These are phyloP conservation scores for Drosophila ogumai DNA, from an alignment of 1,140 invertebrate species.

Conservation along the genomic window DNA sequence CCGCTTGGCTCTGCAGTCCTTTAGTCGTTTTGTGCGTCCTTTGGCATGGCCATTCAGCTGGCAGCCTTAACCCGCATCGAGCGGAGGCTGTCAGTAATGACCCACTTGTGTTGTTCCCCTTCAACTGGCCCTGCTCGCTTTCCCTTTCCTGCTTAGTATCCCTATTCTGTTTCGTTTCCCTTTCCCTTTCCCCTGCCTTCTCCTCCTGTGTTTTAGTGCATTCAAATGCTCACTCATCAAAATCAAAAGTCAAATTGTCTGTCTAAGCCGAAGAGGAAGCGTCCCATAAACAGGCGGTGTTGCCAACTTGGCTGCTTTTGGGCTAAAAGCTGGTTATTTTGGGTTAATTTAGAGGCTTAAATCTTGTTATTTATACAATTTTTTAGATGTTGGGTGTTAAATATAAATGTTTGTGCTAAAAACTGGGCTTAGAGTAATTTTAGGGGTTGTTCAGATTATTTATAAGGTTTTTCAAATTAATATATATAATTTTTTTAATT, in stretches of 20 bases:
- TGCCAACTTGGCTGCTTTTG: conserved; percentile 18
- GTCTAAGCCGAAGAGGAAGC: conserved; percentile 12
- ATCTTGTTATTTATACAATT: not conserved
- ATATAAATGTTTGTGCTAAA: not conserved
- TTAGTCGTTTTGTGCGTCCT: conserved; percentile 20
- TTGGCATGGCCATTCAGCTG: conserved; percentile 38
- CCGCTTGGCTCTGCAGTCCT: conserved; percentile 6
- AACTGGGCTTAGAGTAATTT: no score
- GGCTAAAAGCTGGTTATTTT: not conserved
- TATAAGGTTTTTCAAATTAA: no score
- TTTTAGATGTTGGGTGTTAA: not conserved
- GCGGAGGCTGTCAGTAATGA: conserved; percentile 47
- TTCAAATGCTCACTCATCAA: conserved; percentile 61
- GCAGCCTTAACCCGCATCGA: conserved; percentile 50
- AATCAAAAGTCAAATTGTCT: conserved; percentile 64
- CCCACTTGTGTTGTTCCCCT: conserved; percentile 40
- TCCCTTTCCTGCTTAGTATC: not conserved
- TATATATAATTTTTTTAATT: not conserved
- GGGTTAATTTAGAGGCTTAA: not conserved
- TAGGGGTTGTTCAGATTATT: no score
- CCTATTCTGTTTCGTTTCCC: not conserved
- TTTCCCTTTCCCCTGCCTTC: not conserved
- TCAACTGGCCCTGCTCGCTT: not conserved
- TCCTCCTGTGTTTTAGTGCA: conserved; percentile 44
- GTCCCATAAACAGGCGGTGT: conserved; percentile 31